These are phyloP conservation scores for Lochmaea crataegi DNA, from an alignment of 2,888 invertebrate species.

Conservation along the genomic window DNA sequence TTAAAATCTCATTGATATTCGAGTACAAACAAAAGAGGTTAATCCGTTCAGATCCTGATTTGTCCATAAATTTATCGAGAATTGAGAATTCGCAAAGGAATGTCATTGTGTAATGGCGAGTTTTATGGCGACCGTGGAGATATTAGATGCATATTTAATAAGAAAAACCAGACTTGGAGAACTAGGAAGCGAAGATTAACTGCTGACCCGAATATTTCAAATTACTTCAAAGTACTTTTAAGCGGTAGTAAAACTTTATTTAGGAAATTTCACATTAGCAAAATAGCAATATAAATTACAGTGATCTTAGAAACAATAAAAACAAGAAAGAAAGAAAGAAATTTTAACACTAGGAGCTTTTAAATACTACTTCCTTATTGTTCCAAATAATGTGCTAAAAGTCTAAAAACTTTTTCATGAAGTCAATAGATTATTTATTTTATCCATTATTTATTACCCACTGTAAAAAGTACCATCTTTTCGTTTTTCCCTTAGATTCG, in stretches of 20 bases:
- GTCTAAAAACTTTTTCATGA: too few relatives aligned
- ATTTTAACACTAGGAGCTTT: too few relatives aligned
- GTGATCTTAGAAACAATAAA: too few relatives aligned
- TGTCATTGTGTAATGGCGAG: conserved; percentile 11
- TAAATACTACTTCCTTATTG: too few relatives aligned
- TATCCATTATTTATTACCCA: too few relatives aligned
- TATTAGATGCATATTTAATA: conserved; percentile 6
- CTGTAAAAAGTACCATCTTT: too few relatives aligned
- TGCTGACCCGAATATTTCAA: not conserved
- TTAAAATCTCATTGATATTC: not conserved
- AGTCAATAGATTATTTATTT: too few relatives aligned
- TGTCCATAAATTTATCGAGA: conserved; percentile 6
- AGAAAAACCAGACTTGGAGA: not conserved
- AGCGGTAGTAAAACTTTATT: not conserved
- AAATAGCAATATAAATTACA: too few relatives aligned
- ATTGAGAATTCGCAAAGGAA: not conserved
- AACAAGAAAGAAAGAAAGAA: too few relatives aligned
- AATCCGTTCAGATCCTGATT: conserved; percentile 4
- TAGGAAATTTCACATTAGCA: not conserved
- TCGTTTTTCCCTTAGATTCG: too few relatives aligned
- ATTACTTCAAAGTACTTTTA: too few relatives aligned
- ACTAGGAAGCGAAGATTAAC: not conserved
- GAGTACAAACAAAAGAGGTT: not conserved
- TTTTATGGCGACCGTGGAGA: not conserved
- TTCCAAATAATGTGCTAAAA: too few relatives aligned